Evolutionary conservation across 2,797 vertebrate genomes (phyloP).

Genomic region (Sebastes reedi): DNA sequence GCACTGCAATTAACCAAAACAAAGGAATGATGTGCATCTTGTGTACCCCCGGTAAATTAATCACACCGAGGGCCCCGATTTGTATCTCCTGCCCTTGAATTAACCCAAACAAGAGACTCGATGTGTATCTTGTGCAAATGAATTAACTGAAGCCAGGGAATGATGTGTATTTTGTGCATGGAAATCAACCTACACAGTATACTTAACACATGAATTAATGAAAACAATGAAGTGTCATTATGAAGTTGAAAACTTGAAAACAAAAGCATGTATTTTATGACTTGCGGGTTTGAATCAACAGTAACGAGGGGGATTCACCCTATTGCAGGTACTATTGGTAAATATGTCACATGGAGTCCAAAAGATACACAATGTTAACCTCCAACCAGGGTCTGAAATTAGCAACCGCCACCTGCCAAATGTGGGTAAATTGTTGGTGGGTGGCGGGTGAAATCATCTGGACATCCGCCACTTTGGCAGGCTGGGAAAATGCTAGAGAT

Average conservation of each 20-base stretch:
- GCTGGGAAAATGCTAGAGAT: no score
- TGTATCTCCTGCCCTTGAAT: constrained; percentile 25
- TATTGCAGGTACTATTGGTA: no score
- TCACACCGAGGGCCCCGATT: not conserved
- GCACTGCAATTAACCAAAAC: constrained; percentile 21
- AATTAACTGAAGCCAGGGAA: not conserved
- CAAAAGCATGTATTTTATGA: not conserved
- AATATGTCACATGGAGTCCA: not conserved
- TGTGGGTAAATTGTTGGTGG: no score
- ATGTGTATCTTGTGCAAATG: constrained; percentile 10
- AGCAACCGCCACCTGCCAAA: no score
- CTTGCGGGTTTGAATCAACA: not conserved
- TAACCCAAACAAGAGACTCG: constrained; percentile 19
- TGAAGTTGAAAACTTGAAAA: not conserved
- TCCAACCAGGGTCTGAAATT: no score
- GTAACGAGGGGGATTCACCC: no score
- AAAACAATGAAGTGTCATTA: not conserved
- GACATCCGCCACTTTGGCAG: no score
- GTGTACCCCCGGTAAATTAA: constrained; percentile 8
- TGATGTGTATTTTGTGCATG: not conserved
- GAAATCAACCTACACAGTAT: constrained; percentile 8
- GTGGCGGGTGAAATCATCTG: no score
- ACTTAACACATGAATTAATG: not conserved
- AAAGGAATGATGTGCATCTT: not conserved
- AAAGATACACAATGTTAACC: not conserved